Percentiles rank a stretch among this genome's conserved stretches.
These are phyloP conservation scores for Seriola aureovittata DNA, from an alignment of 2,113 vertebrate genomes.

Conservation along the genomic window DNA sequence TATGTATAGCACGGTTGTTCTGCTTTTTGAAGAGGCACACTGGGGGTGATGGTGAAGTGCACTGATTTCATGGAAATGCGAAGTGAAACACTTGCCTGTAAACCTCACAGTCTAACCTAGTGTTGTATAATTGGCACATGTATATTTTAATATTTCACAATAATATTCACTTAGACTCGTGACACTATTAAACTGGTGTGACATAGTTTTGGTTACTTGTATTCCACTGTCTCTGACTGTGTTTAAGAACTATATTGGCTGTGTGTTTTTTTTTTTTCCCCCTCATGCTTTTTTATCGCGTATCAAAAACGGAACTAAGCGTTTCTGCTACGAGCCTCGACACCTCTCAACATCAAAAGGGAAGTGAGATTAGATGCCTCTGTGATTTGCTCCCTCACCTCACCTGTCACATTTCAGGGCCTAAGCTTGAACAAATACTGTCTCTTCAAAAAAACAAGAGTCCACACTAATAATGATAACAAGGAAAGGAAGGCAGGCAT, in stretches of 20 bases:
- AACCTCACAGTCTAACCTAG: conserved; percentile 18
- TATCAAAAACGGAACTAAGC: conserved; percentile 60
- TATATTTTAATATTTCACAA: conserved; percentile 22
- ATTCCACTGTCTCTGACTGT: neutral
- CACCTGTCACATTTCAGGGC: conserved; percentile 62
- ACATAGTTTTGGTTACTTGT: conserved; percentile 18
- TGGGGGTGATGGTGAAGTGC: conserved; percentile 16
- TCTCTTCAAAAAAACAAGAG: conserved; percentile 45
- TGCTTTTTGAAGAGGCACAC: conserved; percentile 11
- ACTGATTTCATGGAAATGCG: conserved; percentile 54
- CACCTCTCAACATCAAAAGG: conserved; percentile 70
- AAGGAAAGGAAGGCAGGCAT: neutral
- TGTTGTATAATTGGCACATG: neutral
- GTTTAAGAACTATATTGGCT: conserved; percentile 5
- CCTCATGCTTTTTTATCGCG: conserved; percentile 25
- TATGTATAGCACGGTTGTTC: neutral
- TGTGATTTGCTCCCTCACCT: conserved; percentile 49
- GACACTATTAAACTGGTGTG: neutral
- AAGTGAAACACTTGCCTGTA: conserved; percentile 68
- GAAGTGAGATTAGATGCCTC: conserved; percentile 78
- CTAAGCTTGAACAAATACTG: conserved; percentile 43
- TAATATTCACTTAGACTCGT: neutral
- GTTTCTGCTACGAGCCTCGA: conserved; percentile 33
- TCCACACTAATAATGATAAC: neutral
- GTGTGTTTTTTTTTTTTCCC: conserved; percentile 8